Base-by-base conservation (phyloP, 1,140 invertebrate genomes). In the Tetragonula clypearis region DNA sequence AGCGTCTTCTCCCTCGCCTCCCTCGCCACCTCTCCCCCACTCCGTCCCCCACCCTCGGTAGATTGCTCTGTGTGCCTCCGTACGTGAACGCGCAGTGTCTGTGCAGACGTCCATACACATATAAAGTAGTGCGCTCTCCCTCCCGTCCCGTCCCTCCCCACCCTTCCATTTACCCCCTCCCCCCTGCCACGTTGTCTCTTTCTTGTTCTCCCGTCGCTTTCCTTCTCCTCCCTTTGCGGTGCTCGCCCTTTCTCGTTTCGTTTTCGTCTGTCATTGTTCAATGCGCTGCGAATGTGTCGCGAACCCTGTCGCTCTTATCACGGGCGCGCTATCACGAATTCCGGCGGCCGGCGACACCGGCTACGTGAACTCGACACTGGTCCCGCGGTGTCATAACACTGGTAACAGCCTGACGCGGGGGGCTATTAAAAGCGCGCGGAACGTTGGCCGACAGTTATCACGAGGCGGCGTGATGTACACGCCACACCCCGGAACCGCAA, bases 321-420 rank as follows among this genome's bases (percentile, higher is more conserved):
- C 2, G 65, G 30, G 11, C 69, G 86, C 87, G 87, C 56, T 89
- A 89, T 89, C 88, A 58, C 77, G 87, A 88, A 88, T 89, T 88
- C 88, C 88, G 87, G 69, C 65, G 82, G 49, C 26, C 69, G 68
- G 69, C 71, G 78, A 84, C 82, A 79, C 86, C 56, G 62, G 56
- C 82, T 69, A 41, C 74, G 72, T 84, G 85, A 87, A 81, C 65
- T 73, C 83, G 75, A 68, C 72, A 75, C 79, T 66, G 80, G 72
- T 79, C 68, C 69, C 55, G 62, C 73, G 77, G 77, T 69, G 79
- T 83, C 78, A 84, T 84, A 84, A 84, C 82, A 84, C 56, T 58
- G 76, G 82, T 84, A 84, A 84, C 82, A 84, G 82, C 82, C 56
- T 79, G 82, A 79, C 76, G 76, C 11, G 76, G 76, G 76, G 76